A percentile compares a stretch with the other conserved stretches of the same genome.
Evolutionary conservation across 2,797 vertebrate species (phyloP).

Genomic region (Mycteria americana): DNA sequence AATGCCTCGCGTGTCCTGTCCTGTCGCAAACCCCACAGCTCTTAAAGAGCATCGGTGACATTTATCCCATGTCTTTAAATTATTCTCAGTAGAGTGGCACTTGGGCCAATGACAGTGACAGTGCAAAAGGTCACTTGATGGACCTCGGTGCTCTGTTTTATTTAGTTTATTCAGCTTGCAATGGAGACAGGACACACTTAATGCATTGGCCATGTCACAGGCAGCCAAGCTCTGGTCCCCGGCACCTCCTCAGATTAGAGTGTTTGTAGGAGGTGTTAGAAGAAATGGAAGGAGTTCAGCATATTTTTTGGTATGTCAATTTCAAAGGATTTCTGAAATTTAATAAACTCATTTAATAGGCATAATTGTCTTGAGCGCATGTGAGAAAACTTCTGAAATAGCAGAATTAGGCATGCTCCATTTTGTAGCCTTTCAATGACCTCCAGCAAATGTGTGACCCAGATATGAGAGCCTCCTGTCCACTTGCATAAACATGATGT

Average conservation of each 20-base stretch:
- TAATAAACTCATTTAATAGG: constrained; percentile 73
- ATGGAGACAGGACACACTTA: neutral
- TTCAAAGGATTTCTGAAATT: constrained; percentile 75
- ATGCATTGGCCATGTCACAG: accelerated
- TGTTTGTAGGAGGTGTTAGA: neutral
- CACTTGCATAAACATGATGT: constrained; percentile 75
- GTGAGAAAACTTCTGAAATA: constrained; percentile 78
- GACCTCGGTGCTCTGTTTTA: neutral
- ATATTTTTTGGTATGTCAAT: constrained; percentile 60
- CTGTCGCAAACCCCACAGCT: neutral
- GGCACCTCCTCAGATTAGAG: neutral
- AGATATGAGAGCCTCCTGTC: constrained; percentile 78
- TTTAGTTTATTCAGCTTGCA: neutral
- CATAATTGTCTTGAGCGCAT: constrained; percentile 77
- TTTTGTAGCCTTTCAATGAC: constrained; percentile 84
- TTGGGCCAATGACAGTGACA: neutral
- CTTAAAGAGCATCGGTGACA: neutral
- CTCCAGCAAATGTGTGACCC: constrained; percentile 82
- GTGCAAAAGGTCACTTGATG: neutral
- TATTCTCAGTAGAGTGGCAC: neutral
- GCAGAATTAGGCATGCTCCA: constrained; percentile 84
- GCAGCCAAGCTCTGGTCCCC: neutral
- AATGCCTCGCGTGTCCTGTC: neutral
- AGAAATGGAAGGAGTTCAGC: constrained; percentile 39
- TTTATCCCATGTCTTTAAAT: neutral